Conservation (phyloP, 2,888 invertebrate species). For the Brachynemurus nebulosus region DNA sequence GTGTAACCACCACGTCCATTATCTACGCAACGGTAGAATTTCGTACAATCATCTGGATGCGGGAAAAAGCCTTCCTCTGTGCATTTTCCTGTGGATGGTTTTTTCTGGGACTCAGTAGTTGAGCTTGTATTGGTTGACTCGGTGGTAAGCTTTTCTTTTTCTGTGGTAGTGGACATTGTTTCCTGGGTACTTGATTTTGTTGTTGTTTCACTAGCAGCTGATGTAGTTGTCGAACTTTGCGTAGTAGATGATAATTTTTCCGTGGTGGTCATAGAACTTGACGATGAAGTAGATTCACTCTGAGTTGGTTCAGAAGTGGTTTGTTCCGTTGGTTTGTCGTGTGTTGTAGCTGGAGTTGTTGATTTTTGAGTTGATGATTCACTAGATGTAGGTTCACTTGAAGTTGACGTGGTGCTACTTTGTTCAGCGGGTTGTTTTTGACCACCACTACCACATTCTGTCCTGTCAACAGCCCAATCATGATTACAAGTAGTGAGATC, state of each 20-base stretch:
- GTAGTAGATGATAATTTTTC: neutral
- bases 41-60: slow-evolving; percentile 25
- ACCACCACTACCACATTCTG: slow-evolving; percentile 12
- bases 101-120: slow-evolving; percentile 3
- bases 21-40: slow-evolving; percentile 35
- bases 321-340: slow-evolving; percentile 10
- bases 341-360: slow-evolving; percentile 8
- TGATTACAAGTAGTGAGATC: slow-evolving; percentile 51
- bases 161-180: slow-evolving; percentile 5
- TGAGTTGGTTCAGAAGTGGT: no score
- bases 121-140: slow-evolving; percentile 10
- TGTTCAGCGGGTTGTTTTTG: neutral
- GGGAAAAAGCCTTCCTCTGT: slow-evolving; percentile 24
- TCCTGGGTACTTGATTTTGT: slow-evolving; percentile 11
- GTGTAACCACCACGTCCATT: slow-evolving; percentile 41
- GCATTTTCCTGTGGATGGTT: slow-evolving; percentile 17
- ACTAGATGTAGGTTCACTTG: no score
- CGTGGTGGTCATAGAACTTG: slow-evolving; percentile 5
- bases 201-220: slow-evolving; percentile 6
- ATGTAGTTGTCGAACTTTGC: slow-evolving; percentile 2
- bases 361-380: neutral
- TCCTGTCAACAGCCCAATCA: slow-evolving; percentile 41
- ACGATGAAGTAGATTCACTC: neutral
- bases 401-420: no score
- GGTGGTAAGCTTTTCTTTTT: slow-evolving; percentile 4